A percentile compares a stretch with the other conserved stretches of the same genome.
Conservation (phyloP, 2,888 invertebrate species). For the Caenorhabditis sp. region DNA sequence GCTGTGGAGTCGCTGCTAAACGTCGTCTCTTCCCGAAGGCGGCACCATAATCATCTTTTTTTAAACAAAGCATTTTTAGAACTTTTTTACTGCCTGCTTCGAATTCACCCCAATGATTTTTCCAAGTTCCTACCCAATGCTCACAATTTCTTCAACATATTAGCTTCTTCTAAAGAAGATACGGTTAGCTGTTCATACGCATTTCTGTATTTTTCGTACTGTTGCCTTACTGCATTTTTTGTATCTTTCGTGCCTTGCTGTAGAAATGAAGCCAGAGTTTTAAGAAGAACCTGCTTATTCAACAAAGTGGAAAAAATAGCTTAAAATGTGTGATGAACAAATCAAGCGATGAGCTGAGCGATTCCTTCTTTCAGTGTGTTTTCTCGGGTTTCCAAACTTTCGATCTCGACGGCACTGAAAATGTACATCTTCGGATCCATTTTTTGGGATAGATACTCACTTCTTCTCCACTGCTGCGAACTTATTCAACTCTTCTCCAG, state of each 20-base stretch:
- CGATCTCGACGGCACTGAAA: conserved; percentile 50
- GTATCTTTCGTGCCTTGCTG: background rate
- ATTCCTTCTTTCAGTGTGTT: conserved; percentile 5
- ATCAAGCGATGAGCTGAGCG: conserved; percentile 15
- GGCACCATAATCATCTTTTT: conserved; percentile 5
- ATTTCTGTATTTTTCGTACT: conserved; percentile 16
- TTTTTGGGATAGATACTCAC: background rate
- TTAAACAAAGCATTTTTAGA: conserved; percentile 1
- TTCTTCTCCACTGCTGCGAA: conserved; percentile 51
- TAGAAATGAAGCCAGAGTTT: background rate
- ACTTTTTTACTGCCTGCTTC: conserved; percentile 31
- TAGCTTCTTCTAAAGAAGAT: conserved; percentile 55
- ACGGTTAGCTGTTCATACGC: conserved; percentile 39
- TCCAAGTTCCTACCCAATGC: conserved; percentile 1
- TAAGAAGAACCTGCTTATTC: background rate
- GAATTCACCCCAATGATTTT: conserved; percentile 21
- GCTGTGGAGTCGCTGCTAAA: conserved; percentile 16
- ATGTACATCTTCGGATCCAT: background rate
- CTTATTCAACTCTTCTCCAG: conserved; percentile 37
- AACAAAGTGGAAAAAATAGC: background rate
- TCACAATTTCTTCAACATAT: background rate
- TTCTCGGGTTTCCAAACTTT: conserved; percentile 26
- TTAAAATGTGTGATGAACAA: background rate
- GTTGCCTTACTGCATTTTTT: conserved; percentile 4
- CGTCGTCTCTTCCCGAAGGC: conserved; percentile 11